phyloP scores from a whole-genome alignment of 2,888 invertebrate genomes.

The Micoletzkya japonica region DNA sequence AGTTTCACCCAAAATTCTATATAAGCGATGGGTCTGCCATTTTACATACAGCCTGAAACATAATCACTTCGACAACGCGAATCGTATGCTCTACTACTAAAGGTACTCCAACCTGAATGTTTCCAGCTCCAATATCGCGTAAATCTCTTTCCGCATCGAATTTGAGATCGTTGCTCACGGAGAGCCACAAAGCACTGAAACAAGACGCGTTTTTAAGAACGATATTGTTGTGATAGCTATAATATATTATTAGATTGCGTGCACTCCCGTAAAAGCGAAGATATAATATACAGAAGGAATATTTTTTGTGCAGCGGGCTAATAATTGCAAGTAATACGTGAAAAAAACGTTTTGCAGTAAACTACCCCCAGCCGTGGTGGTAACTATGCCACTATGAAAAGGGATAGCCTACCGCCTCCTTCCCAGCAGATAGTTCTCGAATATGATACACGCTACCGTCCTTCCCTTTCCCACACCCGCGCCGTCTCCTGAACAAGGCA shows the following conservation, averaged over 20 bases:
- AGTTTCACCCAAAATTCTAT: too few species aligned
- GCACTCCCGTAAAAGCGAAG: too few species aligned
- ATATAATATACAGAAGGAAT: too few species aligned
- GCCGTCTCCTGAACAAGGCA: constrained; percentile 78
- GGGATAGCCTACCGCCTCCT: constrained; percentile 78
- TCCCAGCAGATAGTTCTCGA: constrained; percentile 90
- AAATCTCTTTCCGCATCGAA: constrained; percentile 97
- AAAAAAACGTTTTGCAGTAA: neutral
- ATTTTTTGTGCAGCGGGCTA: too few species aligned
- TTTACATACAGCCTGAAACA: too few species aligned
- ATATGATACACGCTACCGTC: constrained; percentile 95
- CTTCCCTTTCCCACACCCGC: constrained; percentile 97
- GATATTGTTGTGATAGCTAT: too few species aligned
- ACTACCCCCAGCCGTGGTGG: neutral
- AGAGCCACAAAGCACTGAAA: constrained; percentile 65
- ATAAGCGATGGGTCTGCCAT: too few species aligned
- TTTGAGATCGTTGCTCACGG: constrained; percentile 95
- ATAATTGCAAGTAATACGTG: too few species aligned
- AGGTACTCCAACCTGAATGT: constrained; percentile 70
- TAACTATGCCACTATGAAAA: constrained; percentile 25
- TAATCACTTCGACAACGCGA: too few species aligned
- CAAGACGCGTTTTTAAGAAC: neutral
- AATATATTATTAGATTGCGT: too few species aligned
- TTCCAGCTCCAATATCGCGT: constrained; percentile 86
- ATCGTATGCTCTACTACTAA: too few species aligned